These are phyloP conservation scores for Drosophila leonis DNA, from an alignment of 2,888 invertebrate genomes.

Conservation along the genomic window DNA sequence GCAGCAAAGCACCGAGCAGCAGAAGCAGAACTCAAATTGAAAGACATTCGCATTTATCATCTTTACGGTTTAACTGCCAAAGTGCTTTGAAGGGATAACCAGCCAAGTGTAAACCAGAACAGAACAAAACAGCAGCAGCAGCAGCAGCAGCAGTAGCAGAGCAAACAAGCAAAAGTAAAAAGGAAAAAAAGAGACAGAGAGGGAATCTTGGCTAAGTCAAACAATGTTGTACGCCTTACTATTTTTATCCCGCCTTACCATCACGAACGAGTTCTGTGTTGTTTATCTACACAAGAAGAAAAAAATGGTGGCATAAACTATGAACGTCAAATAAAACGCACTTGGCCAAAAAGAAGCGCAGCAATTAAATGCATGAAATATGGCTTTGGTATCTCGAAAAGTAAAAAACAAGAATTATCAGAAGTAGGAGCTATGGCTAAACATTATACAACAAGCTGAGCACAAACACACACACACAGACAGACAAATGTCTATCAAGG, in stretches of 20 bases:
- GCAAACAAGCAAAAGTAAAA: conserved; percentile 44
- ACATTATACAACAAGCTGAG: conserved; percentile 8
- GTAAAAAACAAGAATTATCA: conserved; percentile 11
- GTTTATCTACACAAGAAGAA: conserved; percentile 44
- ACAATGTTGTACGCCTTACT: conserved; percentile 78
- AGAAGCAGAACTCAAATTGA: conserved; percentile 67
- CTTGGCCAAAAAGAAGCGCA: conserved; percentile 48
- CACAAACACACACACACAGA: neutral
- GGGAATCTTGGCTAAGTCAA: conserved; percentile 66
- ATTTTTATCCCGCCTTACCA: conserved; percentile 56
- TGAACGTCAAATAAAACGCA: conserved; percentile 78
- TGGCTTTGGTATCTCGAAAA: conserved; percentile 30
- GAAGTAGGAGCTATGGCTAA: conserved; percentile 1
- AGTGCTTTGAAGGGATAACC: conserved; percentile 72
- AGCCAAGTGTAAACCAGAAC: conserved; percentile 58
- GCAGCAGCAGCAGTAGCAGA: neutral
- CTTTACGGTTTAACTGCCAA: conserved; percentile 80
- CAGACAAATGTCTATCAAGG: conserved; percentile 44
- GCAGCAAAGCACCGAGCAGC: conserved; percentile 4
- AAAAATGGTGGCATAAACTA: conserved; percentile 59
- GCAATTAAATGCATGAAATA: conserved; percentile 61
- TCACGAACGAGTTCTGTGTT: conserved; percentile 20
- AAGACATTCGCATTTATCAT: conserved; percentile 80
- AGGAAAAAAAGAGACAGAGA: neutral
- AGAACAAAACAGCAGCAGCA: conserved; percentile 23